phyloP scores from a whole-genome alignment of 2,888 invertebrate species.

The Ferdinandea cuprea region DNA sequence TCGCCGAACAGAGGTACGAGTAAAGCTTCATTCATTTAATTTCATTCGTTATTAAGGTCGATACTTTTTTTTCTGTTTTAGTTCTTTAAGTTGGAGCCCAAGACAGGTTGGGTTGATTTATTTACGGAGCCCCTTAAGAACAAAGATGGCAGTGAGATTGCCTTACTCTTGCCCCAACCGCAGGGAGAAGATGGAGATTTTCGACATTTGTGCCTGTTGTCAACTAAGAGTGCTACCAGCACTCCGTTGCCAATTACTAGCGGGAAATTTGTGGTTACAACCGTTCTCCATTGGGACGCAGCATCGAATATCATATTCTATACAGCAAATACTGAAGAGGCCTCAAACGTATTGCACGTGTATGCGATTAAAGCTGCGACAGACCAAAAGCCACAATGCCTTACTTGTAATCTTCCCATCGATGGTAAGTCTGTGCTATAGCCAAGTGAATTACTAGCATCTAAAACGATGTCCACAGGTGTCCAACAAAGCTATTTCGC shows the following conservation, averaged over 20 bases:
- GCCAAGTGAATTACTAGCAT: too few species aligned
- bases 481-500: slow-evolving; percentile 81
- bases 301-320: slow-evolving; percentile 89
- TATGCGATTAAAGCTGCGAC: slow-evolving; percentile 87
- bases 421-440: slow-evolving; percentile 75
- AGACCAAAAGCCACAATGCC: slow-evolving; percentile 85
- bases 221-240: slow-evolving; percentile 80
- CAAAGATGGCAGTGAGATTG: slow-evolving; percentile 87
- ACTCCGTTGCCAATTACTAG: slow-evolving; percentile 84
- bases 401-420: slow-evolving; percentile 87
- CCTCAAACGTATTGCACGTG: slow-evolving; percentile 91
- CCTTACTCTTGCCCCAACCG: slow-evolving; percentile 89
- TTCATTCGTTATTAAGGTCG: too few species aligned
- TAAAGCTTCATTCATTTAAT: too few species aligned
- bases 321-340: slow-evolving; percentile 89
- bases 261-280: slow-evolving; percentile 88
- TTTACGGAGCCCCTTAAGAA: slow-evolving; percentile 89
- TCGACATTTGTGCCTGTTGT: slow-evolving; percentile 87
- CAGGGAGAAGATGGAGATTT: slow-evolving; percentile 84
- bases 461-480: slow-evolving; percentile 60
- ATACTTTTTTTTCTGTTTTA: too few species aligned
- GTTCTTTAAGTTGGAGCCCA: slow-evolving; percentile 79
- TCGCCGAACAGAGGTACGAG: slow-evolving; percentile 78
- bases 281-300: slow-evolving; percentile 89
- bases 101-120: slow-evolving; percentile 91